Base-by-base conservation (phyloP, 2,797 vertebrate species). In the Odontamblyopus lacepedii region DNA sequence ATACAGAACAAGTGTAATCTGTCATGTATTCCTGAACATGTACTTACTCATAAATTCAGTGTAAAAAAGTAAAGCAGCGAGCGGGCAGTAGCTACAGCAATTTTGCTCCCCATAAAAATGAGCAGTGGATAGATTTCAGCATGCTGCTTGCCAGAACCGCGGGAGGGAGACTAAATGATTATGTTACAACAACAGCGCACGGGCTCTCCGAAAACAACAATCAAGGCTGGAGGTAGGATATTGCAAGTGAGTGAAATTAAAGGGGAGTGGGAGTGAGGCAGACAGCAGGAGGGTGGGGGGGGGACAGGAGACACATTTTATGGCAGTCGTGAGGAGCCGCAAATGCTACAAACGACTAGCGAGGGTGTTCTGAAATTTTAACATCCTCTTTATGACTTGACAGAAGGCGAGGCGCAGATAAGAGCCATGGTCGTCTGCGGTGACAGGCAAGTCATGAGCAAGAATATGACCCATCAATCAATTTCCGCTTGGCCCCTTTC, bases 161-260 rank as follows among this genome's bases (percentile, higher is more conserved):
- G 26, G 85, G 82, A 77, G 83, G 85, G 87, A 90, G 86, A 90
- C 87, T 81, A 84, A 90, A 87, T 89, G 90, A 93, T 92, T 93
- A 91, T 78, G 84, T 88, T 92, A 87, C 87, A 82, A 86, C 84
- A 84, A 84, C 83, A 85, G 73, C 70, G 73, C 73, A 72, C 84
- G 78, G 15, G 82, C 76, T 78, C 77, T 75, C 73, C 60, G 81
- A 83, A 87, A 91, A 85, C 78, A 88, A 89, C 86, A 88, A 86
- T 87, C 82, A 79, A 50, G 72, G 26, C 77, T 71, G 75, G 70
- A 83, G 82, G 84, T 83, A 71, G 85, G 83, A 85, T 82, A 79
- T 73, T 82, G 76, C 69, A 63, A 81, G 71, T 30, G 68, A 79
- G 65, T 76, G 53, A 86, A 87, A 88, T 89, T 86, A 87, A 87